Percentiles rank a stretch among this genome's conserved stretches.
phyloP scores from a whole-genome alignment of 2,797 vertebrate genomes.

The Antrozous pallidus region DNA sequence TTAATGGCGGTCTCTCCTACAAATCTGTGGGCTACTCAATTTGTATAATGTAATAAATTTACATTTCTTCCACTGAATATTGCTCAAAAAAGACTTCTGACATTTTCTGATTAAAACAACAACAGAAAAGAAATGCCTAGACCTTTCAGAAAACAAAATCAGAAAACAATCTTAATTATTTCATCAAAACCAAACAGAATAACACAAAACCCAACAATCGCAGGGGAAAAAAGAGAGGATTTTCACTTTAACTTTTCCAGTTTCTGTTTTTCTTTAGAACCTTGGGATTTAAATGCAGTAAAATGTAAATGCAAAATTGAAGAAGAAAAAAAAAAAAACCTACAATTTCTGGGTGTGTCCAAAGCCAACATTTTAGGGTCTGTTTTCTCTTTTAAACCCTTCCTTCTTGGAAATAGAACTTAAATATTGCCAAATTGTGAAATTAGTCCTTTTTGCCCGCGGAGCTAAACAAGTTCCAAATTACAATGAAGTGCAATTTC shows the following conservation, averaged over 20 bases:
- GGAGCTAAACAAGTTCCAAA: constrained; percentile 79
- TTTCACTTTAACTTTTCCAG: constrained; percentile 79
- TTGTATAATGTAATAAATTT: constrained; percentile 69
- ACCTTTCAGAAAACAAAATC: constrained; percentile 74
- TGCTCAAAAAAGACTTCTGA: constrained; percentile 60
- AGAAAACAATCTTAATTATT: constrained; percentile 73
- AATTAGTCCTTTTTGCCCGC: constrained; percentile 66
- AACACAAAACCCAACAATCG: constrained; percentile 61
- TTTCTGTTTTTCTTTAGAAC: constrained; percentile 73
- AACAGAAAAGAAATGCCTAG: constrained; percentile 71
- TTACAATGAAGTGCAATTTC: constrained; percentile 82
- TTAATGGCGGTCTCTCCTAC: constrained; percentile 79
- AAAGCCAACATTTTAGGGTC: constrained; percentile 78
- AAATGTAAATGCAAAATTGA: constrained; percentile 80
- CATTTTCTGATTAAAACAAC: constrained; percentile 72
- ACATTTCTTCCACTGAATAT: constrained; percentile 63
- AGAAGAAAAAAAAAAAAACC: constrained; percentile 54
- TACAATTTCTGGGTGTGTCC: constrained; percentile 84
- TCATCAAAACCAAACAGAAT: constrained; percentile 56
- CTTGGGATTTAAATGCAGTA: constrained; percentile 79
- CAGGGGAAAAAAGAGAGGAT: constrained; percentile 75
- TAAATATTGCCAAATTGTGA: constrained; percentile 68
- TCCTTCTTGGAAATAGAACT: constrained; percentile 76
- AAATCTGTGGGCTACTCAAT: constrained; percentile 78
- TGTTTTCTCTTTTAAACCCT: constrained; percentile 76